Evolutionary conservation across 2,113 vertebrate genomes (phyloP).

Genomic region (Muntiacus reevesi): DNA sequence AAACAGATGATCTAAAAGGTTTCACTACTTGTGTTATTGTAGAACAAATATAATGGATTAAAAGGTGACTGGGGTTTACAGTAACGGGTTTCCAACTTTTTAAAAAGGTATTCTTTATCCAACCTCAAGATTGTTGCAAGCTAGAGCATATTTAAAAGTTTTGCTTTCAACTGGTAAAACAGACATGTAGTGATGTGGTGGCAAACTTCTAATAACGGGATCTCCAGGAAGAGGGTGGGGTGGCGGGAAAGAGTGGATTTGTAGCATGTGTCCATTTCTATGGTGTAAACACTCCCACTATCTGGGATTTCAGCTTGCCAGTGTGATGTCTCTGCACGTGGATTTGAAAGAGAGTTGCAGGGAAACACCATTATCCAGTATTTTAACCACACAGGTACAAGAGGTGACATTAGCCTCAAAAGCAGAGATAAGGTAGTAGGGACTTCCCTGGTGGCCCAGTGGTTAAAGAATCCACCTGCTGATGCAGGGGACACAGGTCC

Average conservation of each 20-base stretch:
- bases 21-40: not conserved
- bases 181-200: not conserved
- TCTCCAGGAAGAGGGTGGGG: not conserved
- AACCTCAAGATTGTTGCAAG: not conserved
- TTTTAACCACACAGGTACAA: not conserved
- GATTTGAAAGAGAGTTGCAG: not conserved
- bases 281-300: not conserved
- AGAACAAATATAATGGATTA: not conserved
- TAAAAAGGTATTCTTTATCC: not conserved
- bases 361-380: not conserved
- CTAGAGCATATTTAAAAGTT: not conserved
- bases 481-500: not conserved
- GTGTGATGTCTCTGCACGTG: not conserved
- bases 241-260: not conserved
- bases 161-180: constrained; percentile 6
- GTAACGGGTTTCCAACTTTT: not conserved
- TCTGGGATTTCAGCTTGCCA: not conserved
- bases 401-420: not conserved
- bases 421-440: not conserved
- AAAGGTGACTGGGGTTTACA: not conserved
- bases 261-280: not conserved
- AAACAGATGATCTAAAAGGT: not conserved
- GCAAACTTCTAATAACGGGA: not conserved
- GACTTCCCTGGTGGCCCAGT: not conserved
- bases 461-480: not conserved